Base-by-base conservation (phyloP, 2,888 invertebrate genomes). In the Seira sanloemensis region DNA sequence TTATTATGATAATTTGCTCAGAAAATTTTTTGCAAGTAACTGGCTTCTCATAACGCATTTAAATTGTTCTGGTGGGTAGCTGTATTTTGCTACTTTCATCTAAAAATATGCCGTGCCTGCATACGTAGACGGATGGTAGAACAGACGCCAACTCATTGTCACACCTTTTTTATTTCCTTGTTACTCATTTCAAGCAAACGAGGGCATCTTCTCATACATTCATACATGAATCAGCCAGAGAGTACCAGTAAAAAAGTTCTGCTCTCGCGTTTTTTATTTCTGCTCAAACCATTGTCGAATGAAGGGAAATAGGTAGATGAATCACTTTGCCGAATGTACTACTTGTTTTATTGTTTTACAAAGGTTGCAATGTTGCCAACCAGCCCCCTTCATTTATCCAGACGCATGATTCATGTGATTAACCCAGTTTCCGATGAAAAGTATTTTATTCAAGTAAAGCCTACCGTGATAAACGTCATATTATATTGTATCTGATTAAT, bases 171-270 rank as follows among this genome's bases (percentile, higher is more conserved):
- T 46, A 75, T 75, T 75, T 75, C 75, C 75, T 75, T 75, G 75
- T 75, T n/a, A 37, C n/a, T 19, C 23, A 23, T 37, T 58, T 58
- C 58, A 18, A 58, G 9, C n/a, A 73, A 27, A 46, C 75, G 46
- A 46, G 46, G 75, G 75, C 75, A 65, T 27, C 46, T 65, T 65
- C 9, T 75, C 75, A 75, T 75, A 16, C 72, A 74, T 73, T 69
- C 69, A 69, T 26, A 24, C 69, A 69, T 69, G 58, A 58, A 58
- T 58, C 58, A 58, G 58, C 18, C 37, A 4, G 12, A 37, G 37
- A 37, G 37, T 37, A 12, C 18, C n/a, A 58, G 58, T 37, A 37
- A 37, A 37, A 12, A 37, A 12, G 37, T 37, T 37, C 37, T 37
- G 5, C 12, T 5, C 37, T 37, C n/a, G n/a, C 37, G 37, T 37